These are phyloP conservation scores for Palaemon carinicauda DNA, from an alignment of 1,140 invertebrate species.

Conservation along the genomic window DNA sequence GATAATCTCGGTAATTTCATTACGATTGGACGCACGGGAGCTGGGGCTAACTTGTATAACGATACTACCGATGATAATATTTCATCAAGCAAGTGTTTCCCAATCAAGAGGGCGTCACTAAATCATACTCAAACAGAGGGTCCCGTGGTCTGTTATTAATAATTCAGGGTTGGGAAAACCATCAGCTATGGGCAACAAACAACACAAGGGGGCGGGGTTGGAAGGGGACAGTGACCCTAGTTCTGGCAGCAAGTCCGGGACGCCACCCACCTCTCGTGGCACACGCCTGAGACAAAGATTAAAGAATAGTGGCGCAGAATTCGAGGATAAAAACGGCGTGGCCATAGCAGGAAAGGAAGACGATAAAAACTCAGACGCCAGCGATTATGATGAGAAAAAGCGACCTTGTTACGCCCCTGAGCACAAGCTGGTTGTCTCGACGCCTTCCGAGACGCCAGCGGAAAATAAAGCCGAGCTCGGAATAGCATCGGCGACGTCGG, in stretches of 20 bases:
- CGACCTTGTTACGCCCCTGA: neutral
- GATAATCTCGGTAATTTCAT: neutral
- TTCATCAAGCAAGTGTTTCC: neutral
- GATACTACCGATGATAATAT: neutral
- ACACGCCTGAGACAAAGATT: neutral
- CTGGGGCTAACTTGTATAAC: too few relatives aligned
- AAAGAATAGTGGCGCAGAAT: neutral
- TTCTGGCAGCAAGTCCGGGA: neutral
- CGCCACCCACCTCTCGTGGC: neutral
- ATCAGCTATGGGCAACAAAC: slow-evolving; percentile 41
- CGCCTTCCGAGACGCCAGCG: too few relatives aligned
- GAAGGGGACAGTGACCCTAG: neutral
- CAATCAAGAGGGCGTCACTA: neutral
- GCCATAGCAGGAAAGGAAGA: too few relatives aligned
- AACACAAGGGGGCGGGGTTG: neutral
- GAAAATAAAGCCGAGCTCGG: too few relatives aligned
- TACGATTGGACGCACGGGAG: too few relatives aligned
- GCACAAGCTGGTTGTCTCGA: neutral
- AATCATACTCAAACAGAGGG: neutral
- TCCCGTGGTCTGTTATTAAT: neutral
- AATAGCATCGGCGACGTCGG: neutral
- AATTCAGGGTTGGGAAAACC: neutral
- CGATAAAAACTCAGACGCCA: too few relatives aligned
- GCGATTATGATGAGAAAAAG: too few relatives aligned
- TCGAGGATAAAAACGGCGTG: neutral